A percentile compares a stretch with the other conserved stretches of the same genome.
Conservation (phyloP, 2,888 invertebrate genomes). For the Zele albiditarsus region DNA sequence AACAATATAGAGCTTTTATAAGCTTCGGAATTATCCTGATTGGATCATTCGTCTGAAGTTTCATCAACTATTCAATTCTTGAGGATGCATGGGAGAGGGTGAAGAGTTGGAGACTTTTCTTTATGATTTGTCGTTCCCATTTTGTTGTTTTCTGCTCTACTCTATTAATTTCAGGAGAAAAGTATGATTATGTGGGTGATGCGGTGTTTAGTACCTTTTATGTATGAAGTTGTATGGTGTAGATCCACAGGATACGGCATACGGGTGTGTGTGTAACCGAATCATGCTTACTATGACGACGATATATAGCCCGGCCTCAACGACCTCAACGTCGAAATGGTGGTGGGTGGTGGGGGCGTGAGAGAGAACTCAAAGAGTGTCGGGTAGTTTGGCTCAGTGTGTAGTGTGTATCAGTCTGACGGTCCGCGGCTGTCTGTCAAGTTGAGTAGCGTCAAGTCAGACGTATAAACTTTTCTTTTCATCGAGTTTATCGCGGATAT, state of each 20-base stretch:
- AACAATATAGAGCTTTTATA: no score
- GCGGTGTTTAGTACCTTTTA: no score
- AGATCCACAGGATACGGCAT: neutral
- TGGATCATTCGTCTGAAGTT: no score
- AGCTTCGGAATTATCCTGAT: no score
- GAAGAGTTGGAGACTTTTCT: neutral
- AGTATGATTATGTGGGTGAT: no score
- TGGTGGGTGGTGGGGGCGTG: conserved; percentile 20
- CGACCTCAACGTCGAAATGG: conserved; percentile 9
- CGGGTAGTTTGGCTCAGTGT: neutral
- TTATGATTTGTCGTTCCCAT: neutral
- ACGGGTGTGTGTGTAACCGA: neutral
- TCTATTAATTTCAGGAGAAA: neutral
- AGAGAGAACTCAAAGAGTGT: conserved; percentile 11
- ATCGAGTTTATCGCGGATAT: neutral
- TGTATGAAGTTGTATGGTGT: neutral
- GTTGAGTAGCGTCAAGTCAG: conserved; percentile 52
- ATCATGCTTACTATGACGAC: neutral
- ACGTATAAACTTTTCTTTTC: neutral
- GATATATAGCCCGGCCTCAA: neutral
- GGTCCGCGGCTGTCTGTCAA: conserved; percentile 66
- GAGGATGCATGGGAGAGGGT: no score
- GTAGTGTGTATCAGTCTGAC: conserved; percentile 56
- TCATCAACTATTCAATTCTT: no score
- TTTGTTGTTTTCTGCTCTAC: neutral